Base-by-base conservation (phyloP, 2,797 vertebrate genomes). In the Poecile montanus region DNA sequence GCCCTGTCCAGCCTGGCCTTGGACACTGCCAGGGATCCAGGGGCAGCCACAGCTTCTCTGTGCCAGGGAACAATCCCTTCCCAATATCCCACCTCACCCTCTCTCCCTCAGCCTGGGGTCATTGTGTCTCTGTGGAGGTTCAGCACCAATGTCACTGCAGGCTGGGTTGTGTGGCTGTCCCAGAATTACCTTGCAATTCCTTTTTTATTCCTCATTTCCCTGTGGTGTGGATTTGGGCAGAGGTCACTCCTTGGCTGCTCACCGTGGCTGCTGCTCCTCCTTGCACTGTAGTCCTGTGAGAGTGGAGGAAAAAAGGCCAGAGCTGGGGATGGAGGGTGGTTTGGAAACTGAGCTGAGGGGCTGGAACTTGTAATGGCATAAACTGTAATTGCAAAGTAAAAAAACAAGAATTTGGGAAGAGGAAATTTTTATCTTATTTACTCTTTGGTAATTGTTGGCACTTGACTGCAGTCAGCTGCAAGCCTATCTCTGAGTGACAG, bases 401-500 rank as follows among this genome's bases (percentile, higher is more conserved):
- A 82, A 38, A 91, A 53, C 51, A 56, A 82, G 63, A 11, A 7
- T 40, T 76, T 60, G 45, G 65, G 63, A 94, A 91, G 47, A 77
- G 23, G 63, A 51, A 57, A 63, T 87, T 76, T 40, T 82, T 76
- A 6, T 91, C 60, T 76, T 94, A 93, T 92, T 96, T 96, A 87
- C 85, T 77, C 68, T 70, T 3, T 85, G 61, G 65, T 89, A 92
- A 82, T 82, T 71, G 61, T 75, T 94, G 87, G 81, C 65, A 60
- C 75, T 94, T 89, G 75, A 45, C 72, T 91, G 36, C 65, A 67
- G 76, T 91, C 78, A 87, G 72, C 70, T 92, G 75, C 71, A 92
- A 91, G 82, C 74, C 78, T 70, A 0, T 44, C 15, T 87, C 63
- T 91, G 91, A 96, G 22, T 90, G 91, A 77, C 82, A 96, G 82